These are phyloP conservation scores for Takifugu flavidus DNA, from an alignment of 2,113 vertebrate genomes.

Conservation along the genomic window DNA sequence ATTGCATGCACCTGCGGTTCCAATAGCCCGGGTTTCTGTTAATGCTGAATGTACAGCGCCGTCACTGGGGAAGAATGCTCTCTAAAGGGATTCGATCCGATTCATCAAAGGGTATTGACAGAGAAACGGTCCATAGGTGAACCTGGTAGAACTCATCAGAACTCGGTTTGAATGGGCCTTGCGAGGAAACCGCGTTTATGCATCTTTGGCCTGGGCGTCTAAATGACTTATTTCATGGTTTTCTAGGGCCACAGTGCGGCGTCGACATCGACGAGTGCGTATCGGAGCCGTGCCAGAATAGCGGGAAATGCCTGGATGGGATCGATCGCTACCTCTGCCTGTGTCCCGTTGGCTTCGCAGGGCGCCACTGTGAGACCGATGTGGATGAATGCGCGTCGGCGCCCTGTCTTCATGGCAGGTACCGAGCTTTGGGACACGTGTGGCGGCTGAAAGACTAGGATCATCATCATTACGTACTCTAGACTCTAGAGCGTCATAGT, in stretches of 20 bases:
- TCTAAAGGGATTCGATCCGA: too few relatives aligned
- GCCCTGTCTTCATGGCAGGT: slow-evolving; percentile 84
- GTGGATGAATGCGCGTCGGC: slow-evolving; percentile 78
- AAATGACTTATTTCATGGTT: not conserved
- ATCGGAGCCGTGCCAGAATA: slow-evolving; percentile 76
- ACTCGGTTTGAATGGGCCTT: too few relatives aligned
- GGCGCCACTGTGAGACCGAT: slow-evolving; percentile 75
- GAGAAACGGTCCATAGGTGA: too few relatives aligned
- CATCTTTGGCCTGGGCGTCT: not conserved
- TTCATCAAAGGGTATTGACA: too few relatives aligned
- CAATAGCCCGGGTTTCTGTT: too few relatives aligned
- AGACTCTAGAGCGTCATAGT: not conserved
- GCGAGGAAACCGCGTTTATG: too few relatives aligned
- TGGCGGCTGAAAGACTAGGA: not conserved
- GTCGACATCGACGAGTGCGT: slow-evolving; percentile 75
- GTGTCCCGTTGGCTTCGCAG: slow-evolving; percentile 73
- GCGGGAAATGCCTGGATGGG: slow-evolving; percentile 72
- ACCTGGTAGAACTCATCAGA: too few relatives aligned
- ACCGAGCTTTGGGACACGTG: slow-evolving; percentile 1
- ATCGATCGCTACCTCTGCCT: slow-evolving; percentile 73
- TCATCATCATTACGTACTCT: slow-evolving; percentile 29
- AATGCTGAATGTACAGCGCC: too few relatives aligned
- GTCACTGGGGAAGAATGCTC: too few relatives aligned
- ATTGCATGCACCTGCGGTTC: too few relatives aligned
- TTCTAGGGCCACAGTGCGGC: slow-evolving; percentile 75